These are phyloP conservation scores for Mionectes olivaceus DNA, from an alignment of 2,797 vertebrate species.

Conservation along the genomic window DNA sequence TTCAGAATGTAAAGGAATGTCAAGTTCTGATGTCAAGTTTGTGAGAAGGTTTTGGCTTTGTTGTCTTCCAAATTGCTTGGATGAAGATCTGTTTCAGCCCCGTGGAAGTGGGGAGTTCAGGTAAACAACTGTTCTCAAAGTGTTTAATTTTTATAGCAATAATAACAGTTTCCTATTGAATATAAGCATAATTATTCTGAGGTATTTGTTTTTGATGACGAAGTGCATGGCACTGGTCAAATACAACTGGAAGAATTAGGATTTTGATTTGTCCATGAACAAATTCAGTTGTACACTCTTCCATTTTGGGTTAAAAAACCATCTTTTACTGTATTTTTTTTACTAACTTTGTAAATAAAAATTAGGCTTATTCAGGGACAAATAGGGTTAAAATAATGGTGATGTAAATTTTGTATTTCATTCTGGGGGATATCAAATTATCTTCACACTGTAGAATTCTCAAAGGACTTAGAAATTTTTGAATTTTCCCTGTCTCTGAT, in stretches of 20 bases:
- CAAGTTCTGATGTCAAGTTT: background rate
- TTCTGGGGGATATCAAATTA: background rate
- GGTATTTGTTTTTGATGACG: accelerated
- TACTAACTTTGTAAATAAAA: background rate
- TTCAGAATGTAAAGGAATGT: accelerated
- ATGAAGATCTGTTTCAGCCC: background rate
- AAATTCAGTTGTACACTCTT: background rate
- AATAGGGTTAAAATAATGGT: background rate
- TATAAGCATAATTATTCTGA: background rate
- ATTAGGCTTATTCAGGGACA: background rate
- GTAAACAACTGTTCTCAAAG: background rate
- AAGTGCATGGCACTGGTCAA: background rate
- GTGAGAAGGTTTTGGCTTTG: accelerated
- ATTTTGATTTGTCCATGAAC: background rate
- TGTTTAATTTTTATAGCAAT: background rate
- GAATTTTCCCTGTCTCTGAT: background rate
- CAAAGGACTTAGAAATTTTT: background rate
- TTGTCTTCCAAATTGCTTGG: background rate
- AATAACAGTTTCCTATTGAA: background rate
- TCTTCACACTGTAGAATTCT: background rate
- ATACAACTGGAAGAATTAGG: background rate
- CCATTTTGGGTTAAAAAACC: background rate
- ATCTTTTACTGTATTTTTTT: background rate
- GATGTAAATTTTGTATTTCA: background rate
- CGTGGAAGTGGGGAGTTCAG: accelerated